Evolutionary conservation across 2,888 invertebrate genomes (phyloP), one percentile per base, ranked within the genome.

Genomic region (Anodontia alba): DNA sequence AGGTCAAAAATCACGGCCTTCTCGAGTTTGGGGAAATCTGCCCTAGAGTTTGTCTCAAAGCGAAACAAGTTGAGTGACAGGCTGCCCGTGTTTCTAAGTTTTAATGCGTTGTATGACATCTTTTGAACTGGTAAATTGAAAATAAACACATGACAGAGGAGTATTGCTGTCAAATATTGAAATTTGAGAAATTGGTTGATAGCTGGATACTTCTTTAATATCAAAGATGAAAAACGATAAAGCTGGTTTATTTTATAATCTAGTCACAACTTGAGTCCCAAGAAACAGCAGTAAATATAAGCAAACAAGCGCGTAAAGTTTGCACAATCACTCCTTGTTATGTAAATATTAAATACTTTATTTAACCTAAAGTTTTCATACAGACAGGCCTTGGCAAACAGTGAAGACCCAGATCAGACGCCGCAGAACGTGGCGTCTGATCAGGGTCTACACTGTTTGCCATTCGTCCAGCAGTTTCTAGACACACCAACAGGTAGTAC

Each of bases 101-200:
- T 78, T 84, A 81, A 79, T 84, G 81, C 73, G 68, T 15, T 54
- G 70, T 71, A 72, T 81, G 85, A 82, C 85, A 85, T 73, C 76
- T 36, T 43, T 38, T 36, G 71, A 78, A 76, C 72, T 54, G 68
- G 42, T 57, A 82, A 82, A 83, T 85, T 78, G 80, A 85, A 85
- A 85, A 83, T 81, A 85, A 85, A 82, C 82, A 85, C 26, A 69
- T 69, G n/a, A 69, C 23, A 62, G 43, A 69, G 29, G 3, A 74
- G 73, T 80, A 77, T 80, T 57, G 51, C 62, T 85, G 81, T 82
- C 85, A 76, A 54, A 38, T 42, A 54, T 46, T 69, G 84, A 81
- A 81, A 81, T 71, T 51, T 62, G 69, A 84, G 73, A 80, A 73
- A 81, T 80, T 67, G 31, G 54, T 62, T 33, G 62, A 62, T 29